Conservation (phyloP, 2,113 vertebrate species). For the Sarotherodon lohbergeri region DNA sequence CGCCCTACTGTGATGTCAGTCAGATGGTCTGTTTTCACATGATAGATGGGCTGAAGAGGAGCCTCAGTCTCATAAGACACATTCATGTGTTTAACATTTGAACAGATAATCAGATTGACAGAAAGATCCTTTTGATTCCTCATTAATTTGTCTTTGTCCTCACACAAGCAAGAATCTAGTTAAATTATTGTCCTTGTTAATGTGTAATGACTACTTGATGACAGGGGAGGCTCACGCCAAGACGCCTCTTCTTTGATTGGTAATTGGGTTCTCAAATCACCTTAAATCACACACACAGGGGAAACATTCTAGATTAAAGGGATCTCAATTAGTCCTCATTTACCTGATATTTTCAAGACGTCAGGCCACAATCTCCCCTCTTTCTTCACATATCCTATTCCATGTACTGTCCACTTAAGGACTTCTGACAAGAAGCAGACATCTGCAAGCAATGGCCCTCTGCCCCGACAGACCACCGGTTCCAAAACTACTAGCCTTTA, state of each 20-base stretch:
- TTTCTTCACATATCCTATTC: not conserved
- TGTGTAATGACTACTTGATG: not conserved
- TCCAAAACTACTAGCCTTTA: not conserved
- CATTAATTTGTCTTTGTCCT: not conserved
- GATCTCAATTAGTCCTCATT: constrained; percentile 46
- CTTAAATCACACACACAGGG: not conserved
- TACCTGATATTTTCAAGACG: constrained; percentile 38
- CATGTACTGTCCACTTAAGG: not conserved
- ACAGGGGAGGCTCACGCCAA: not conserved
- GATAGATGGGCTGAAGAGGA: not conserved
- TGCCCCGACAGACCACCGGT: not conserved
- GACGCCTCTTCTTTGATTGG: not conserved
- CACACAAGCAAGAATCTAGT: not conserved
- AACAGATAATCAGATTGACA: not conserved
- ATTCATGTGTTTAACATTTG: fast-evolving
- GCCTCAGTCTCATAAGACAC: fast-evolving
- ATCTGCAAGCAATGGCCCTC: not conserved
- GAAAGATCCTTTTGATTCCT: not conserved
- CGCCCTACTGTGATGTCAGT: fast-evolving
- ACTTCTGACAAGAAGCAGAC: constrained; percentile 40
- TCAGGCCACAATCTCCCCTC: not conserved
- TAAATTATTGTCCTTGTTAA: not conserved
- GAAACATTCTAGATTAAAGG: constrained; percentile 41
- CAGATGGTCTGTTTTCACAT: not conserved
- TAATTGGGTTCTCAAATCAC: constrained; percentile 23